phyloP scores from a whole-genome alignment of 1,140 invertebrate genomes.

The Tetramorium simillimum region DNA sequence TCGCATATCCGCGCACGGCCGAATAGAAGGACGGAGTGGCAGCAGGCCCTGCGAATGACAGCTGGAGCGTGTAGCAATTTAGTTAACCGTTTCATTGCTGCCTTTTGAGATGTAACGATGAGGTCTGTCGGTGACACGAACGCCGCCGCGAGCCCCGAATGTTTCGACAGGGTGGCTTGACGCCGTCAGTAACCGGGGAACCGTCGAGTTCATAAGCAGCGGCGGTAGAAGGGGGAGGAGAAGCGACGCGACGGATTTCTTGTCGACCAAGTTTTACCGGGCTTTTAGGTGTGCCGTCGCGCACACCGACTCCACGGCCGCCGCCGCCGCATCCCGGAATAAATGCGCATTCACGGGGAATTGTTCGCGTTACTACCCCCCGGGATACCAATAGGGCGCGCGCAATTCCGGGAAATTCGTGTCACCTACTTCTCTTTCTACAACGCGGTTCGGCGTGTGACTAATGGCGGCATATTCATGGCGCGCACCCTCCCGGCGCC shows the following conservation, averaged over 20 bases:
- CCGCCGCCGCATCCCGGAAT: slow-evolving; percentile 54
- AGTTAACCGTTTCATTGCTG: slow-evolving; percentile 84
- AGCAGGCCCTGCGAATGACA: slow-evolving; percentile 78
- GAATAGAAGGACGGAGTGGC: slow-evolving; percentile 29
- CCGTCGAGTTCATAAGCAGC: not conserved
- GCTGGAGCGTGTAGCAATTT: slow-evolving; percentile 81
- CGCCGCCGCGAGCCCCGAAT: slow-evolving; percentile 70
- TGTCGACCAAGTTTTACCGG: slow-evolving; percentile 65
- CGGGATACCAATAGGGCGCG: slow-evolving; percentile 74
- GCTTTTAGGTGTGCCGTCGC: slow-evolving; percentile 36
- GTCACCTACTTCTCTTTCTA: slow-evolving; percentile 76
- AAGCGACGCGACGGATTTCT: slow-evolving; percentile 43
- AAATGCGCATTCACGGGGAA: slow-evolving; percentile 73
- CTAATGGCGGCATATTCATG: slow-evolving; percentile 77
- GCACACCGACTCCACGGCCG: not conserved
- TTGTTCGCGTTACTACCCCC: slow-evolving; percentile 72
- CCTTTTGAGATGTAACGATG: slow-evolving; percentile 84
- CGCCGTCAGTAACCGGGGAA: not conserved
- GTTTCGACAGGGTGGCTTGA: slow-evolving; percentile 66
- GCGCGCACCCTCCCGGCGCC: slow-evolving; percentile 58
- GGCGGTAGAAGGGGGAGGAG: not conserved
- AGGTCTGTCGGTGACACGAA: slow-evolving; percentile 79
- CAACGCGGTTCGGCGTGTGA: slow-evolving; percentile 74
- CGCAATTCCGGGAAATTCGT: slow-evolving; percentile 75
- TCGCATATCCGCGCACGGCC: slow-evolving; percentile 32